phyloP scores from a whole-genome alignment of 2,113 vertebrate genomes.

The Cyphomyrus plagiostoma region DNA sequence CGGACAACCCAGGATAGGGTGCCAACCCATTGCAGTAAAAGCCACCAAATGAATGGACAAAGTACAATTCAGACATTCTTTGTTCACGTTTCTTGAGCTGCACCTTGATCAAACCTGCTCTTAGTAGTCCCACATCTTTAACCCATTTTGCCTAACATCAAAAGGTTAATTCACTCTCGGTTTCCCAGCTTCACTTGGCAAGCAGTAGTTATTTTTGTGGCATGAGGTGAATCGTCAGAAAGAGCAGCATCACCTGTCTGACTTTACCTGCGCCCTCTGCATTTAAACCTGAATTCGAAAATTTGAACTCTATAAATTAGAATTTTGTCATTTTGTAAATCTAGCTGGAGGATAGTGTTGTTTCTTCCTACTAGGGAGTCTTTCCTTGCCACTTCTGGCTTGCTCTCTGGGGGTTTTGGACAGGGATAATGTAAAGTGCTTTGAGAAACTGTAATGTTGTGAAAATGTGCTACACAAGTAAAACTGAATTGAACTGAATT shows the following conservation, averaged over 20 bases:
- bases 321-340: background rate
- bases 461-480: background rate
- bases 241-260: background rate
- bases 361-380: background rate
- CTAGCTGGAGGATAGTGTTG: background rate
- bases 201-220: background rate
- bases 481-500: background rate
- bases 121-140: background rate
- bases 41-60: background rate
- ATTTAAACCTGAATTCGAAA: background rate
- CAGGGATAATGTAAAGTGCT: background rate
- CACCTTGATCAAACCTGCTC: background rate
- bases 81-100: background rate
- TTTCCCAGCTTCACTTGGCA: background rate
- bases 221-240: background rate
- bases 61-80: background rate
- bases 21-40: background rate
- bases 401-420: background rate
- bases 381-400: background rate
- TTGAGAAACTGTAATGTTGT: background rate
- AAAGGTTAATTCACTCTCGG: background rate
- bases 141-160: background rate
- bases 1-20: background rate
- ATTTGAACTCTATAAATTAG: background rate
- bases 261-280: background rate